Evolutionary conservation across 2,113 vertebrate genomes (phyloP).

Genomic region (Salminus brasiliensis): DNA sequence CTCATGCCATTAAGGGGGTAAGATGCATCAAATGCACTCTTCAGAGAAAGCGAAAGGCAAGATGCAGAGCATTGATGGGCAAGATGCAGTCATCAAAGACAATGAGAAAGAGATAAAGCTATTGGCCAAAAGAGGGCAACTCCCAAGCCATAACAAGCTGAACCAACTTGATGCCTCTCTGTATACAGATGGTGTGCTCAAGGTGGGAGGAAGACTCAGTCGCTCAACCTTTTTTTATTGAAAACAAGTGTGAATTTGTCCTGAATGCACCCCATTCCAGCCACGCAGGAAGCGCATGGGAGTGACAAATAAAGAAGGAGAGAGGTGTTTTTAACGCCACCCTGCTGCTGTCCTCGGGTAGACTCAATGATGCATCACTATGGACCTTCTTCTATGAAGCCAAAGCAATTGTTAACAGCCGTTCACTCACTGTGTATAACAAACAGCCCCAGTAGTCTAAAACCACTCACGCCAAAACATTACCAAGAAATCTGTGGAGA

Average conservation of each 20-base stretch:
- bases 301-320: slow-evolving; percentile 39
- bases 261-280: slow-evolving; percentile 43
- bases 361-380: no score
- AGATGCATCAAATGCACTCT: slow-evolving; percentile 5
- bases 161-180: slow-evolving; percentile 10
- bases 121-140: no score
- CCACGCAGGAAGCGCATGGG: slow-evolving; percentile 43
- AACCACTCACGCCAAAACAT: slow-evolving; percentile 48
- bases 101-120: slow-evolving; percentile 5
- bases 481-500: not conserved
- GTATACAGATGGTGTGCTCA: not conserved
- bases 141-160: no score
- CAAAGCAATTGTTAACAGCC: slow-evolving; percentile 43
- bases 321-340: slow-evolving; percentile 35
- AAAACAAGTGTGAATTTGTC: slow-evolving; percentile 46
- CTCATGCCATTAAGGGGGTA: not conserved
- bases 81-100: slow-evolving; percentile 20
- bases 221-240: not conserved
- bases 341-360: no score
- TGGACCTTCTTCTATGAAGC: no score
- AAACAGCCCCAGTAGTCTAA: slow-evolving; percentile 13
- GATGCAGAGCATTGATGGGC: no score
- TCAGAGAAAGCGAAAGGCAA: slow-evolving; percentile 12
- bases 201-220: no score
- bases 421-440: slow-evolving; percentile 30